Evolutionary conservation across 2,113 vertebrate species (phyloP), one percentile per base, ranked within the genome.

Genomic region (Suncus etruscus): DNA sequence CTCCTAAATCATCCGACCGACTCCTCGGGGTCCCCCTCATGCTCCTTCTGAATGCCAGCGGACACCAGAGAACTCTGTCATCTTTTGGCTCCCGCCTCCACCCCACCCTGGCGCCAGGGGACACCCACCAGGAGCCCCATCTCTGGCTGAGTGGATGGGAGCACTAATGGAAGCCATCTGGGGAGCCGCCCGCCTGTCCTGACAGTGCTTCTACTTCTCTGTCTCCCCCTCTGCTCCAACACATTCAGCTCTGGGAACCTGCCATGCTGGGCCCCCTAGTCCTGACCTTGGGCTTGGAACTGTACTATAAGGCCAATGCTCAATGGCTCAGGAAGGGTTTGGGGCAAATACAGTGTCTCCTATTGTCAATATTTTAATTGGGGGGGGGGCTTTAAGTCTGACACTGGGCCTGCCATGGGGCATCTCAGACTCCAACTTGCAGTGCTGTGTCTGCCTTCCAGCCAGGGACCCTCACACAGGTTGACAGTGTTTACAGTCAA

Each of bases 91-190:
- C 18, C 58, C 18, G 58, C 15, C 65, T 83, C 76, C 80, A 16
- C 31, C 69, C 66, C 79, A 92, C 50, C 73, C 11, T n/a, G 90
- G 94, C 58, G 95, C 87, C 84, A 82, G 87, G 94, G 92, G 95
- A 94, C 94, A 77, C 86, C 82, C 94, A 91, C 75, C 2, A 48
- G 91, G 90, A 95, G 94, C 89, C 85, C 86, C 92, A 80, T 91
- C 74, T 47, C 16, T 89, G 93, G 93, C 90, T 0, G 50, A 77
- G 90, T 8, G 83, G 61, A 25, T 47, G 45, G 45, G 47, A 51
- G 39, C 69, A 77, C 92, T 97, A 95, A 96, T 97, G 48, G 58
- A 83, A 96, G 94, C 91, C 96, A 95, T 94, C 94, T 97, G 96
- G 95, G 94, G 75, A 90, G 80, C 25, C 11, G 27, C 24, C 27